Percentiles rank a stretch among this genome's conserved stretches.
Conservation (phyloP, 2,113 vertebrate species). For the Caracal caracal region DNA sequence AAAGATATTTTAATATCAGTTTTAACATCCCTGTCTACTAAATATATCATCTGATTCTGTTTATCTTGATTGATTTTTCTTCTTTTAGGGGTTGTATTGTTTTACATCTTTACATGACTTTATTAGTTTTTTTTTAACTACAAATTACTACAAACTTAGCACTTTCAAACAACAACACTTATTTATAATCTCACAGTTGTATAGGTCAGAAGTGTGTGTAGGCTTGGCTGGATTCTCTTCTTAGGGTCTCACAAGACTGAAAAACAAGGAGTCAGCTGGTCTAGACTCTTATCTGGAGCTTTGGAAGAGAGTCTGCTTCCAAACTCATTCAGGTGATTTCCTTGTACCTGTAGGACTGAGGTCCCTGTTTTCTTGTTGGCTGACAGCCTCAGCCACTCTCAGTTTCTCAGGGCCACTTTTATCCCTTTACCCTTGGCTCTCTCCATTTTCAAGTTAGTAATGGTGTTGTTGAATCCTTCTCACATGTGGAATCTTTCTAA, state of each 20-base stretch:
- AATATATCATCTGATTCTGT: neutral
- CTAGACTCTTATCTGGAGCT: neutral
- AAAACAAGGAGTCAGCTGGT: neutral
- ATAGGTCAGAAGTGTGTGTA: neutral
- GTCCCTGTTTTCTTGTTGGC: neutral
- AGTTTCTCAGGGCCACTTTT: neutral
- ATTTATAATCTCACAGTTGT: neutral
- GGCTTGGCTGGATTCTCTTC: neutral
- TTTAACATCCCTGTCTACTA: neutral
- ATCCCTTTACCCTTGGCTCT: neutral
- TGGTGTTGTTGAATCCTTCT: neutral
- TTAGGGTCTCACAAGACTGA: neutral
- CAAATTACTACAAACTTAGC: neutral
- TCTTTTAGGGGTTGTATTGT: neutral
- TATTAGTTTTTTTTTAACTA: neutral
- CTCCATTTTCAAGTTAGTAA: conserved; percentile 4
- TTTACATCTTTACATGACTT: neutral
- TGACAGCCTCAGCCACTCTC: neutral
- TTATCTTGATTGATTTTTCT: neutral
- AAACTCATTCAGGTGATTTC: neutral
- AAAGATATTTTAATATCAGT: neutral
- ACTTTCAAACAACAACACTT: neutral
- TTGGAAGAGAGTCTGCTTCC: neutral
- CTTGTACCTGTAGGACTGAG: neutral
- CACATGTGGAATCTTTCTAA: neutral